Evolutionary conservation across 2,888 invertebrate genomes (phyloP).

Genomic region (Eupithecia subfuscata): DNA sequence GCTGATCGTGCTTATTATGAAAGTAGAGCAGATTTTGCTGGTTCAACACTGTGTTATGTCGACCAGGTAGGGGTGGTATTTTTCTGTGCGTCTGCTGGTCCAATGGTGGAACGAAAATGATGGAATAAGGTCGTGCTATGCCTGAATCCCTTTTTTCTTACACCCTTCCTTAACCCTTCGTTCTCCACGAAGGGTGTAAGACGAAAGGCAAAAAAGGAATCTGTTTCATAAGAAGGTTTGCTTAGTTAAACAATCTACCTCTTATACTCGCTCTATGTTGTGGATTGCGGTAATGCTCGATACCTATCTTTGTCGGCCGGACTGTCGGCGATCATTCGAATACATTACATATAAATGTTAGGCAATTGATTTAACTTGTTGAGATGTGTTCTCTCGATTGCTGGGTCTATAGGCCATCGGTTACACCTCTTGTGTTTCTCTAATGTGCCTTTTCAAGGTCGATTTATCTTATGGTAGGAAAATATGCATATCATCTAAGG

Average conservation of each 20-base stretch:
- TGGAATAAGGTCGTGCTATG: too few relatives aligned
- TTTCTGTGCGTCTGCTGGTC: too few relatives aligned
- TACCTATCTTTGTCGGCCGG: conserved; percentile 75
- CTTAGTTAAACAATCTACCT: conserved; percentile 8
- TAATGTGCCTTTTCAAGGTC: conserved; percentile 15
- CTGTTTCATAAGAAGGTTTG: neutral
- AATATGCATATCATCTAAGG: neutral
- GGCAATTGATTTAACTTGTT: conserved; percentile 76
- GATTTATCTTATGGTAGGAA: neutral
- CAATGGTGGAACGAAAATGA: too few relatives aligned
- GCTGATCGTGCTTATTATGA: too few relatives aligned
- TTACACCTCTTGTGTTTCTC: conserved; percentile 16
- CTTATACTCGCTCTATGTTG: conserved; percentile 59
- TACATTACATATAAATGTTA: conserved; percentile 76
- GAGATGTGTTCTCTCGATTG: conserved; percentile 50
- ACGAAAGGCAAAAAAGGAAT: too few relatives aligned
- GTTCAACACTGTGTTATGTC: too few relatives aligned
- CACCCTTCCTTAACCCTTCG: neutral
- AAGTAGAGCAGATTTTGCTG: too few relatives aligned
- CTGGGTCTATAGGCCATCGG: conserved; percentile 38
- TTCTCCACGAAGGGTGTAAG: too few relatives aligned
- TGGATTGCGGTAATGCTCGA: conserved; percentile 74
- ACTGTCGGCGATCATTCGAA: conserved; percentile 71
- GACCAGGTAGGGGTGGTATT: too few relatives aligned
- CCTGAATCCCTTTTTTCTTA: too few relatives aligned